Evolutionary conservation across 1,140 invertebrate species (phyloP).

Genomic region (Drosophila prosaltans): DNA sequence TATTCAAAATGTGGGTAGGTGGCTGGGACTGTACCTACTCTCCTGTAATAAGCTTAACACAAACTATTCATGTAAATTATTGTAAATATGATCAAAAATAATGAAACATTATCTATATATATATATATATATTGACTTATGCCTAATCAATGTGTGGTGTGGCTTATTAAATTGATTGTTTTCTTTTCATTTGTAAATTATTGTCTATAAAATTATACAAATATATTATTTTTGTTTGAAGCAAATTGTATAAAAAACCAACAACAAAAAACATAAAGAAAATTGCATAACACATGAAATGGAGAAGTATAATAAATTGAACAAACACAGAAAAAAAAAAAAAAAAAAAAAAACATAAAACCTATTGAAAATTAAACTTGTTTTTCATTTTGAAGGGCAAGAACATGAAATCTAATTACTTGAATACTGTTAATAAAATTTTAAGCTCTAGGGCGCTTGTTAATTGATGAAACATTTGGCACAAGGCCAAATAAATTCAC

Average conservation of each 20-base stretch:
- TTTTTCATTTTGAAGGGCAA: slow-evolving; percentile 1
- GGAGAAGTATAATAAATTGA: slow-evolving; percentile 12
- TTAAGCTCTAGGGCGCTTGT: no score
- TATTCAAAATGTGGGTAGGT: slow-evolving; percentile 40
- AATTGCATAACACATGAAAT: slow-evolving; percentile 34
- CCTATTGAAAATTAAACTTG: background rate
- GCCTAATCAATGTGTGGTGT: slow-evolving; percentile 45
- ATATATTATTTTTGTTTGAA: slow-evolving; percentile 26
- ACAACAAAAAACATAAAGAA: slow-evolving; percentile 52
- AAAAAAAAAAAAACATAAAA: background rate
- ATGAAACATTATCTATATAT: slow-evolving; percentile 46
- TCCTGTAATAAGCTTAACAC: slow-evolving; percentile 58
- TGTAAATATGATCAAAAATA: slow-evolving; percentile 62
- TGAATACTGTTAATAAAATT: no score
- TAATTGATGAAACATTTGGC: no score
- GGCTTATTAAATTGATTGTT: slow-evolving; percentile 61
- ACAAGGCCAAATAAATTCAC: background rate
- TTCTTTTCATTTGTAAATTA: slow-evolving; percentile 68
- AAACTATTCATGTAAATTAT: slow-evolving; percentile 66
- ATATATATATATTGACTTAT: slow-evolving; percentile 47
- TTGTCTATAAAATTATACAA: slow-evolving; percentile 63
- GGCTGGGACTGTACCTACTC: slow-evolving; percentile 18
- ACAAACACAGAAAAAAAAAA: background rate
- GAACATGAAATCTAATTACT: background rate
- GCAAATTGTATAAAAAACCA: slow-evolving; percentile 50